Base-by-base conservation (phyloP, 2,113 vertebrate genomes). In the Dromas ardeola region DNA sequence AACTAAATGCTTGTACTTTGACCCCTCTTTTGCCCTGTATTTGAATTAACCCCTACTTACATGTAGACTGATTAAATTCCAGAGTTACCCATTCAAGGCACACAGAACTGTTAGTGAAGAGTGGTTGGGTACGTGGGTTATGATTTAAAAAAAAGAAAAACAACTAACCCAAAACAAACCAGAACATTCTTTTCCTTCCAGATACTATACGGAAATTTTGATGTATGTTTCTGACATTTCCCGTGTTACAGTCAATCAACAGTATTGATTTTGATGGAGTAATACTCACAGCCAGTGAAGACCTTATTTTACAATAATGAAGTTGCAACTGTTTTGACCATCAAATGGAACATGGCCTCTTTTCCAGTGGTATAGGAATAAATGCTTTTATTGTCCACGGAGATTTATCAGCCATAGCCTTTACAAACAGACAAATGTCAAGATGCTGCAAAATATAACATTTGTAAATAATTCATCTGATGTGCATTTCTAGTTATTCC, bases 381-480 rank as follows among this genome's bases (percentile, higher is more conserved):
- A 80, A 58, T 71, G 62, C 25, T 93, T 93, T 88, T 89, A 78
- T 92, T 97, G 93, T 92, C 49, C 49, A 42, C 73, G 71, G 55
- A 91, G 59, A 40, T 84, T 67, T 80, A 84, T 76, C 49, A 92
- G 58, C 38, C 43, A 50, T 90, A 96, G 67, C 81, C 91, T 96
- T 97, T 95, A 88, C 92, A 89, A 92, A 79, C 53, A 67, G 72
- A 79, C 66, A 97, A 97, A 98, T 95, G 96, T 97, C 92, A 98
- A 97, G 90, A 90, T 52, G 36, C 69, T 91, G 77, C 40, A 95
- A 96, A 96, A 87, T 81, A 15, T 59, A 95, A 49, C 92, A 66
- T 96, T 97, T 97, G 80, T 96, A 97, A 96, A 95, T 96, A 95
- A 96, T 96, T 76, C 40, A 82, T 96, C 86, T 96, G 79, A 83